Conservation (phyloP, 2,888 invertebrate species). For the Meiosimyza platycephala region DNA sequence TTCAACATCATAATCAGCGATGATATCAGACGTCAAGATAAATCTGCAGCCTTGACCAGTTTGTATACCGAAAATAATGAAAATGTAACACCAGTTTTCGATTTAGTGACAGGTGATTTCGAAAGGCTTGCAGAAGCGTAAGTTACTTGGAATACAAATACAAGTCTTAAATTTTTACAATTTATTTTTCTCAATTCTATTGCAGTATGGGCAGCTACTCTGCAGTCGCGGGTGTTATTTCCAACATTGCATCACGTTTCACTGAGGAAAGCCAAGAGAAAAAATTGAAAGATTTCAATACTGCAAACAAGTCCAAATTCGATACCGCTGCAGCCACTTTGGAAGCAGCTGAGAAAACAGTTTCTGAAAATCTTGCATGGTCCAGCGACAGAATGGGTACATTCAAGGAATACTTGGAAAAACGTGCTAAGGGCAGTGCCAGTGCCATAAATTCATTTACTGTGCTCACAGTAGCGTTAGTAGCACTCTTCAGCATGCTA, state of each 20-base stretch:
- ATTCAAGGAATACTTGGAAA: constrained; percentile 53
- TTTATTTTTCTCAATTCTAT: constrained; percentile 11
- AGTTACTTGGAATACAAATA: constrained; percentile 43
- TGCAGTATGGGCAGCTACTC: constrained; percentile 59
- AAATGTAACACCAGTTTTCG: constrained; percentile 70
- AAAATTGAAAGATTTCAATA: constrained; percentile 54
- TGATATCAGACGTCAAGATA: constrained; percentile 63
- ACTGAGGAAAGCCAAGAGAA: constrained; percentile 56
- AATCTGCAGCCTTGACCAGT: constrained; percentile 62
- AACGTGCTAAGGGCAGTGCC: constrained; percentile 38
- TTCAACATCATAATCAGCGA: constrained; percentile 68
- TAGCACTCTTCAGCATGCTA: constrained; percentile 47
- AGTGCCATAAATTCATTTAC: constrained; percentile 44
- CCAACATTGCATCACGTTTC: constrained; percentile 60
- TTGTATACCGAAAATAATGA: constrained; percentile 70
- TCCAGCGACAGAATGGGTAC: constrained; percentile 49
- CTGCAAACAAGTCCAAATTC: constrained; percentile 52
- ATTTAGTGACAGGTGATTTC: constrained; percentile 65
- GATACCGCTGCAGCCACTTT: constrained; percentile 54
- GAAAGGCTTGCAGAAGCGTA: constrained; percentile 57
- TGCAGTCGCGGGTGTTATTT: constrained; percentile 59
- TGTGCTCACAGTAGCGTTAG: constrained; percentile 47
- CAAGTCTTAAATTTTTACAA: neutral
- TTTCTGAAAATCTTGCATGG: constrained; percentile 62
- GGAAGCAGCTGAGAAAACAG: constrained; percentile 53